Conservation (phyloP, 2,888 invertebrate species). For the Drosophila mayaguana region DNA sequence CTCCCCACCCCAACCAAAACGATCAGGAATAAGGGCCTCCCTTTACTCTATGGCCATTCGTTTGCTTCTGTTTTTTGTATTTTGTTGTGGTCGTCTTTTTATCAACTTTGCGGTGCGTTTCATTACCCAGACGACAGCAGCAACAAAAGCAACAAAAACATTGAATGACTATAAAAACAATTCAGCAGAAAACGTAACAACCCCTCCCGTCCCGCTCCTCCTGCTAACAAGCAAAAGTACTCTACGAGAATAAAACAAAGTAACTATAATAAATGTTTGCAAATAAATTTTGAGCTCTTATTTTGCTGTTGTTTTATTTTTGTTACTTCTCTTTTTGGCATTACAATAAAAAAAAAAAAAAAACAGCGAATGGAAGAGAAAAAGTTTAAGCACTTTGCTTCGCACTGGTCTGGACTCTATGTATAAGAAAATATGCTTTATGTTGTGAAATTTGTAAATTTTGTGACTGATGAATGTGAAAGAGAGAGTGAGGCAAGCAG, state of each 20-base stretch:
- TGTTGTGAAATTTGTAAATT: conserved; percentile 73
- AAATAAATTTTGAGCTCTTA: conserved; percentile 78
- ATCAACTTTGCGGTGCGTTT: conserved; percentile 69
- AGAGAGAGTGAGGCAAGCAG: not conserved
- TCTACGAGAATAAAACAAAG: conserved; percentile 74
- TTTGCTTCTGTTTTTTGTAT: conserved; percentile 19
- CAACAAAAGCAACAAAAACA: not conserved
- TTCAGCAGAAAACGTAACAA: conserved; percentile 69
- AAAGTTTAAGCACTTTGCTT: conserved; percentile 69
- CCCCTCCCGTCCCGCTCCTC: not conserved
- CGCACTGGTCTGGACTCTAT: conserved; percentile 23
- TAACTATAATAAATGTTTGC: conserved; percentile 81
- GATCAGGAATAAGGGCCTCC: not conserved
- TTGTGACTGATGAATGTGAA: conserved; percentile 67
- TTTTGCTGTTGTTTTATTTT: conserved; percentile 32
- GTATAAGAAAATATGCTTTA: conserved; percentile 76
- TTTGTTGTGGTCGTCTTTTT: conserved; percentile 53
- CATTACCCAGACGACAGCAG: conserved; percentile 50
- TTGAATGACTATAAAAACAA: conserved; percentile 73
- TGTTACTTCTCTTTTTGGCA: conserved; percentile 46
- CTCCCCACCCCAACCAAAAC: conserved; percentile 3
- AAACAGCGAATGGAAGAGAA: conserved; percentile 36
- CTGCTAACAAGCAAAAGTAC: conserved; percentile 68
- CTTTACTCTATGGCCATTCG: conserved; percentile 32
- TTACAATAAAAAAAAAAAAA: conserved; percentile 39